Evolutionary conservation across 2,888 invertebrate species (phyloP).

Genomic region (Limnephilus marmoratus): DNA sequence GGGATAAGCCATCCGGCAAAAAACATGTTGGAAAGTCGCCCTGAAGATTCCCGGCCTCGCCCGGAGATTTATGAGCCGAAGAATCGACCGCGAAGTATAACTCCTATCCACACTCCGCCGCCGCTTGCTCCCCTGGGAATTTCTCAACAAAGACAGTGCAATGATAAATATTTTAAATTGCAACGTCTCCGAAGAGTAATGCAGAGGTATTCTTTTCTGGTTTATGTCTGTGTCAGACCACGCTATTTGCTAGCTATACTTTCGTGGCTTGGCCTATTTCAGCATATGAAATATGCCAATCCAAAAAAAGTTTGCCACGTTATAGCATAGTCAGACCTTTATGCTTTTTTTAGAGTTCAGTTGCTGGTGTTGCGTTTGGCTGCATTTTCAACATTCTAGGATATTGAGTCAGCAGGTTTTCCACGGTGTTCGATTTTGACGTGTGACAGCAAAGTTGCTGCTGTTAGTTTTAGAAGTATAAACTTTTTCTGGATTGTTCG

Average conservation of each 20-base stretch:
- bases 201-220: background rate
- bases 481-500: no score
- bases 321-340: background rate
- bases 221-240: no score
- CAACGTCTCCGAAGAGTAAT: background rate
- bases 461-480: background rate
- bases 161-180: slow-evolving; percentile 2
- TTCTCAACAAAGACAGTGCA: background rate
- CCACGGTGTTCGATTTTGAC: background rate
- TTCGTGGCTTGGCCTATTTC: no score
- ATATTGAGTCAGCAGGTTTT: background rate
- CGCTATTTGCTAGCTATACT: no score
- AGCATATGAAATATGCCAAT: no score
- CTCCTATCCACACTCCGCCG: slow-evolving; percentile 2
- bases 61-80: slow-evolving; percentile 11
- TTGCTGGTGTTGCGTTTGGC: background rate
- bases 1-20: slow-evolving; percentile 36
- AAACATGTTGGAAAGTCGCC: slow-evolving; percentile 33
- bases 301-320: no score
- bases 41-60: slow-evolving; percentile 14
- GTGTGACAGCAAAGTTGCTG: background rate
- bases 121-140: background rate
- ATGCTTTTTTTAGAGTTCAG: background rate
- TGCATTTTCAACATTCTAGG: background rate
- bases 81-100: background rate